Evolutionary conservation across 53 echinoderm and acorn worm genomes (phyloP).

Genomic region (Henricia sp.): DNA sequence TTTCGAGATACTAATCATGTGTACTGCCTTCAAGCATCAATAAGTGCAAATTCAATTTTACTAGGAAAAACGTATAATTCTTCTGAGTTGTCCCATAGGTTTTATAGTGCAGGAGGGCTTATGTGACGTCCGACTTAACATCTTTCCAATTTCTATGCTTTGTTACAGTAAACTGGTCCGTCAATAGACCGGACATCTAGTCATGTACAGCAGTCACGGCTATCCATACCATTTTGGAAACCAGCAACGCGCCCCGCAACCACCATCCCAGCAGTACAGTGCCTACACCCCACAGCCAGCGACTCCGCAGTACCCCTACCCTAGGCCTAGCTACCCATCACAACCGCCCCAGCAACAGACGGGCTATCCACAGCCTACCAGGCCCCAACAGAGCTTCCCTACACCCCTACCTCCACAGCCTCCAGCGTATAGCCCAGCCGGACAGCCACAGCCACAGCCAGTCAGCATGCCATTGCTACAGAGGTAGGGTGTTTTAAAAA

Average conservation of each 20-base stretch:
- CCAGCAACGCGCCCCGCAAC: slow-evolving; percentile 14
- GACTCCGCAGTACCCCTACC: neutral
- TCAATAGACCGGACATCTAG: too few species aligned
- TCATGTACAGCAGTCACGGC: slow-evolving; percentile 53
- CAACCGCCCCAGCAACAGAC: neutral
- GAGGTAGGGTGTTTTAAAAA: too few species aligned
- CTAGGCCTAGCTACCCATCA: neutral
- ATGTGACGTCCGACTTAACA: too few species aligned
- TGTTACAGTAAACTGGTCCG: neutral
- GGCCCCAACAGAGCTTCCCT: neutral
- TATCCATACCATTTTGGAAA: slow-evolving; percentile 41
- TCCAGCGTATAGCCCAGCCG: neutral
- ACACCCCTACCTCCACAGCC: neutral
- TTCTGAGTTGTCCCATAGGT: too few species aligned
- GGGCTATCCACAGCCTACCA: neutral
- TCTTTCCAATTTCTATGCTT: neutral
- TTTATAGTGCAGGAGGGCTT: too few species aligned
- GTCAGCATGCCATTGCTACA: slow-evolving; percentile 41
- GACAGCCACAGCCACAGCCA: neutral
- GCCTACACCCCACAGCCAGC: slow-evolving; percentile 14
- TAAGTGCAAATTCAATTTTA: too few species aligned
- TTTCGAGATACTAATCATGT: neutral
- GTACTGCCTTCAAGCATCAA: too few species aligned
- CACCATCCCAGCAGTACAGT: neutral
- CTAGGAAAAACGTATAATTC: too few species aligned